Evolutionary conservation across 2,888 invertebrate species (phyloP).

Genomic region (Trilocha varians): DNA sequence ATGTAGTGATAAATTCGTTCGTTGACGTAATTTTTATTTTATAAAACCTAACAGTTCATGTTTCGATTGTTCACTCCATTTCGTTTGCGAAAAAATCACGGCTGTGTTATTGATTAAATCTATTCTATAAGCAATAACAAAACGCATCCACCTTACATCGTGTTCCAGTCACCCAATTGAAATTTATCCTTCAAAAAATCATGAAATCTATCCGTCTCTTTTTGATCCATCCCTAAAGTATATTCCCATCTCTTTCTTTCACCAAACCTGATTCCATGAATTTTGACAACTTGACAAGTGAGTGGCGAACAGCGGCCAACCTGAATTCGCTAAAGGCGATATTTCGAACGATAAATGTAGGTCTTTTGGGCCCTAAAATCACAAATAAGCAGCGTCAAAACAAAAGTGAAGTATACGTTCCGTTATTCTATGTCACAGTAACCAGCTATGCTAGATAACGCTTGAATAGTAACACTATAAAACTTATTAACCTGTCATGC

Average conservation of each 20-base stretch:
- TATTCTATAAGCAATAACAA: slow-evolving; percentile 10
- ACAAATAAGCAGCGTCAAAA: slow-evolving; percentile 43
- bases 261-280: background rate
- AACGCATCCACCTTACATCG: slow-evolving; percentile 12
- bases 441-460: slow-evolving; percentile 39
- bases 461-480: slow-evolving; percentile 28
- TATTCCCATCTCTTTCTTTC: background rate
- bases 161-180: slow-evolving; percentile 11
- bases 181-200: no score
- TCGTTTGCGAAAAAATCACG: no score
- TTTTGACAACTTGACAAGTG: slow-evolving; percentile 28
- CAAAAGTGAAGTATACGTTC: slow-evolving; percentile 60
- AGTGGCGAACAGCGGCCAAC: no score
- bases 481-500: slow-evolving; percentile 46
- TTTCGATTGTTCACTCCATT: no score
- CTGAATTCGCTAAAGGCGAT: slow-evolving; percentile 32
- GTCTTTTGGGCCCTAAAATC: slow-evolving; percentile 45
- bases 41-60: no score
- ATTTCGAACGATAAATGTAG: slow-evolving; percentile 64
- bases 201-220: no score
- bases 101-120: no score
- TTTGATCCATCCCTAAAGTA: background rate
- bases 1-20: no score
- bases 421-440: slow-evolving; percentile 33
- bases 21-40: no score